phyloP scores from a whole-genome alignment of 2,797 vertebrate species.

The Peromyscus melanophrys region DNA sequence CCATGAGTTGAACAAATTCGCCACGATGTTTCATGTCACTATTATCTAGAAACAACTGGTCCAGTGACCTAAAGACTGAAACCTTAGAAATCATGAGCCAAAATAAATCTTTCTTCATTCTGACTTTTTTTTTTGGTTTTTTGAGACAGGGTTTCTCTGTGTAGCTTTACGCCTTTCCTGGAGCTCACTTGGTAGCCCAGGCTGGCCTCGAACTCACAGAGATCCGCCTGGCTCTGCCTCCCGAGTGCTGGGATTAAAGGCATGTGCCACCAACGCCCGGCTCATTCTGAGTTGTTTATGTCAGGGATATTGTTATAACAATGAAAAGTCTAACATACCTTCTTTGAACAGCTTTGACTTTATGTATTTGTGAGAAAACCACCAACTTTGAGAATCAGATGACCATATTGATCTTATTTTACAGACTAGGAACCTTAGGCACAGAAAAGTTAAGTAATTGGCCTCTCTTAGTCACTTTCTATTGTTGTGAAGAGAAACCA shows the following conservation, averaged over 20 bases:
- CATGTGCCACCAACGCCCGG: too few species aligned
- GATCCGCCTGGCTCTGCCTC: too few species aligned
- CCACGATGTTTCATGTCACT: not conserved
- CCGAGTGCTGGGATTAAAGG: too few species aligned
- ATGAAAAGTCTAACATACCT: not conserved
- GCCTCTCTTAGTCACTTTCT: not conserved
- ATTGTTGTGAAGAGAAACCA: not conserved
- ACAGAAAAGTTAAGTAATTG: conserved; percentile 44
- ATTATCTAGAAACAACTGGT: not conserved
- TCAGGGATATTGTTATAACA: not conserved
- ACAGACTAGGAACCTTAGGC: not conserved
- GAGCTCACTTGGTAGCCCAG: too few species aligned
- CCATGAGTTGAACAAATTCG: not conserved
- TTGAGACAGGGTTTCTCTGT: too few species aligned
- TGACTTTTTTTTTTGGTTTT: too few species aligned
- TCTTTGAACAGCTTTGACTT: not conserved
- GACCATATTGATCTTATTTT: conserved; percentile 31
- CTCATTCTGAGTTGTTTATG: not conserved
- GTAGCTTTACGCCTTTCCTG: too few species aligned
- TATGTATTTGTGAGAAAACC: not conserved
- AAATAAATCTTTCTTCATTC: not conserved
- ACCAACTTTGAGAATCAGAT: not conserved
- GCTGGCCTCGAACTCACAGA: too few species aligned
- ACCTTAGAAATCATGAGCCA: not conserved
- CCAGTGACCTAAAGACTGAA: not conserved